These are phyloP conservation scores for Drosophila nikananu DNA, from an alignment of 1,140 invertebrate genomes.

Conservation along the genomic window DNA sequence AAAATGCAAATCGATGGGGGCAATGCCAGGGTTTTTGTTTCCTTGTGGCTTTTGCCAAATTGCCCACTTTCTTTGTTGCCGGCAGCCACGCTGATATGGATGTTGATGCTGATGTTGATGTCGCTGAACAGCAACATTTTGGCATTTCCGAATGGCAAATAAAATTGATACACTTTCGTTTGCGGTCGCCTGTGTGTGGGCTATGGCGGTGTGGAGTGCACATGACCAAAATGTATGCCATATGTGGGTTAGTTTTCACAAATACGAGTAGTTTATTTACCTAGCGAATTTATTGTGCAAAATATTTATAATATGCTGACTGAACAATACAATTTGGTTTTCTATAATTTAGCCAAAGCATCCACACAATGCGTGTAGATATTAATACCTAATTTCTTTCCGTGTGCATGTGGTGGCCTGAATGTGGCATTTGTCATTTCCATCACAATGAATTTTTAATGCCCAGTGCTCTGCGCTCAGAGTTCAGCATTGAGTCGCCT, in stretches of 20 bases:
- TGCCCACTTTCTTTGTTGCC: slow-evolving; percentile 64
- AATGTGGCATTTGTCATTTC: slow-evolving; percentile 49
- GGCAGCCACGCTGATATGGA: slow-evolving; percentile 27
- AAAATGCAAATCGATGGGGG: slow-evolving; percentile 73
- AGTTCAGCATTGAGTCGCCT: slow-evolving; percentile 8
- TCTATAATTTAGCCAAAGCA: no score
- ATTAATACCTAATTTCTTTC: neutral
- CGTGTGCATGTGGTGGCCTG: slow-evolving; percentile 15
- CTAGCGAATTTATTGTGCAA: neutral
- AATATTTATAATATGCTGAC: neutral
- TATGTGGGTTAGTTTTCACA: neutral
- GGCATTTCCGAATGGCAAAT: slow-evolving; percentile 61
- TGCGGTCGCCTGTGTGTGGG: slow-evolving; percentile 37
- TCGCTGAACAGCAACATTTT: slow-evolving; percentile 62
- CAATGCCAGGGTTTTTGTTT: slow-evolving; percentile 62
- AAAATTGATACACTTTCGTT: slow-evolving; percentile 59
- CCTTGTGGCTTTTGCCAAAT: slow-evolving; percentile 75
- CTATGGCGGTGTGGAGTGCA: slow-evolving; percentile 16
- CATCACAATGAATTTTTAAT: slow-evolving; percentile 73
- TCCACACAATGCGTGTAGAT: neutral
- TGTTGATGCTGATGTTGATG: slow-evolving; percentile 28
- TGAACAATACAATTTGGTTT: no score
- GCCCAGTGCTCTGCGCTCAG: slow-evolving; percentile 16
- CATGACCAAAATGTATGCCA: neutral
- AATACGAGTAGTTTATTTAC: neutral